phyloP scores from a whole-genome alignment of 2,113 vertebrate genomes.

The Cyanistes caeruleus region DNA sequence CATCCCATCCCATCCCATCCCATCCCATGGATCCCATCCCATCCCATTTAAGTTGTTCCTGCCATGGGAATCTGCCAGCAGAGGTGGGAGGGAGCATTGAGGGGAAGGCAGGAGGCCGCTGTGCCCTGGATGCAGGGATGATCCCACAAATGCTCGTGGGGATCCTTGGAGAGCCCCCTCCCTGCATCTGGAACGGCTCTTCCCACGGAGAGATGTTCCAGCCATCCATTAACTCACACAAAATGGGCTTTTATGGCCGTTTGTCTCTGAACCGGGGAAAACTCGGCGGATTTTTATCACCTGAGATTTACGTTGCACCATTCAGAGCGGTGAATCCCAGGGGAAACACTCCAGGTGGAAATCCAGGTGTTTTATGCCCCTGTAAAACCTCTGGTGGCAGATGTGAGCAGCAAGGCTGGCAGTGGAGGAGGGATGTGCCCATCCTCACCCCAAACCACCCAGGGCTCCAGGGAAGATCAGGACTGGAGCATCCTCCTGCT shows the following conservation, averaged over 20 bases:
- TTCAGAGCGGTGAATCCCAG: not conserved
- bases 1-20: not conserved
- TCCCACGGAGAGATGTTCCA: not conserved
- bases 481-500: not conserved
- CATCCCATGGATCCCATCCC: not conserved
- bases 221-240: not conserved
- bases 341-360: slow-evolving; percentile 14
- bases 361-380: not conserved
- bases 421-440: not conserved
- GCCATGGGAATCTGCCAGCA: not conserved
- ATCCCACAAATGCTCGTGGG: not conserved
- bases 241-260: slow-evolving; percentile 22
- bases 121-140: not conserved
- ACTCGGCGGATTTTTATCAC: slow-evolving; percentile 20
- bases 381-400: not conserved
- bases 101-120: not conserved
- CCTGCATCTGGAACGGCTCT: not conserved
- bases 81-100: not conserved
- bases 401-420: not conserved
- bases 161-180: not conserved
- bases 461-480: rapidly evolving
- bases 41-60: not conserved
- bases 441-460: not conserved
- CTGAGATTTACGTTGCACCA: not conserved
- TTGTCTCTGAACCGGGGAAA: slow-evolving; percentile 42